Conservation (phyloP, 2,113 vertebrate species). For the Gavialis gangeticus region DNA sequence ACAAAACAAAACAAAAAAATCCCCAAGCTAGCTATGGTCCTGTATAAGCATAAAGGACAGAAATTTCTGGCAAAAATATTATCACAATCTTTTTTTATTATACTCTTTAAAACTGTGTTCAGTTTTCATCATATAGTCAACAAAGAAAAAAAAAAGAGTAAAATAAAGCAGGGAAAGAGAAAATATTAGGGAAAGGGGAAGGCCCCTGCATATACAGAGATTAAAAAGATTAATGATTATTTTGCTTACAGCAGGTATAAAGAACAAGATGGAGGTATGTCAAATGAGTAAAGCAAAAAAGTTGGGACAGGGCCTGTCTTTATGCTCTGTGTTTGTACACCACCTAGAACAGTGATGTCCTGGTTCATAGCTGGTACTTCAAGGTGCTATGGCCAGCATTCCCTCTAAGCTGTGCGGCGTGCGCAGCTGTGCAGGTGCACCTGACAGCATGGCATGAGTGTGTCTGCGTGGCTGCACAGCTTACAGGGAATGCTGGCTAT, state of each 20-base stretch:
- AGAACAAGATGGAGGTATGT: background rate
- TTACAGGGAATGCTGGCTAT: background rate
- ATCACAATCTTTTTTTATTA: background rate
- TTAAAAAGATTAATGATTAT: background rate
- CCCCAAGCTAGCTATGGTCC: too few species aligned
- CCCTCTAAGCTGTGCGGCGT: too few species aligned
- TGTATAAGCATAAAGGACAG: background rate
- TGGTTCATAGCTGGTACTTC: background rate
- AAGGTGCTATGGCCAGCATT: background rate
- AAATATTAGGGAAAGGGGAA: background rate
- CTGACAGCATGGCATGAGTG: too few species aligned
- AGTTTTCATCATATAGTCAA: background rate
- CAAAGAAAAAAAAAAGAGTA: background rate
- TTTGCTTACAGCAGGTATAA: background rate
- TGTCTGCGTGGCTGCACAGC: too few species aligned
- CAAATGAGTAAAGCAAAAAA: background rate
- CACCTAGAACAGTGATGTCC: background rate
- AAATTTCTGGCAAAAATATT: background rate
- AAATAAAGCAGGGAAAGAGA: background rate
- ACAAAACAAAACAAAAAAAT: too few species aligned
- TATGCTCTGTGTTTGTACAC: background rate
- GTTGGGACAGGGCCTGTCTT: background rate
- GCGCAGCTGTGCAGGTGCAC: too few species aligned
- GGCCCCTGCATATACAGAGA: background rate
- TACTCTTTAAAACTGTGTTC: background rate